Base-by-base conservation (phyloP, 2,797 vertebrate species). In the Nothura maculosa region DNA sequence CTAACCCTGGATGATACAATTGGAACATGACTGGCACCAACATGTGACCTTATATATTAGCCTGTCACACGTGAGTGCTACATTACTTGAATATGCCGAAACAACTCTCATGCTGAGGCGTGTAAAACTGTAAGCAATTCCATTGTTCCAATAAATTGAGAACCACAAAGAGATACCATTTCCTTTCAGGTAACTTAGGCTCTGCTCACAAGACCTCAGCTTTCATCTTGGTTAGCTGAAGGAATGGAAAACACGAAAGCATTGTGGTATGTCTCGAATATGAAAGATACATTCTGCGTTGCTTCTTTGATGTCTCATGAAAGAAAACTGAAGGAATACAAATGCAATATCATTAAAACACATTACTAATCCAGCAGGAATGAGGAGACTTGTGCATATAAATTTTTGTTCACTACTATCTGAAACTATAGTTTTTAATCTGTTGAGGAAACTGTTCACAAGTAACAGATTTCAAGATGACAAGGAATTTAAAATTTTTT, bases 141-240 rank as follows among this genome's bases (percentile, higher is more conserved):
- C 63, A 40, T 89, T 79, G 84, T 78, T 77, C 92, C 74, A 89
- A 47, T 47, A 92, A 91, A 93, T 38, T 81, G 75, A 86, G 86
- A 79, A 43, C 58, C 94, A 78, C 84, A 72, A 60, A 9, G 34
- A 45, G 76, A 80, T 87, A 77, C 34, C 69, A 83, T 61, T 82
- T 93, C 92, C 82, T 92, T 96, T 90, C 77, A 68, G 78, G 32
- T 73, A 60, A 63, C 78, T 91, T 73, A 64, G 81, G 84, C 88
- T 94, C 82, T 69, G 57, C 79, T 92, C 96, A 73, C 18, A 61
- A 88, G 66, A 70, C 82, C 70, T 85, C n/a, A 52, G 69, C 96
- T 98, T 97, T 98, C 89, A 96, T 97, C 93, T 94, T 72, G 60
- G 78, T 52, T 55, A 81, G 85, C 28, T 38, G 40, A 77, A 89